Evolutionary conservation across 2,113 vertebrate species (phyloP), one percentile per base, ranked within the genome.

Genomic region (Phoxinus phoxinus): DNA sequence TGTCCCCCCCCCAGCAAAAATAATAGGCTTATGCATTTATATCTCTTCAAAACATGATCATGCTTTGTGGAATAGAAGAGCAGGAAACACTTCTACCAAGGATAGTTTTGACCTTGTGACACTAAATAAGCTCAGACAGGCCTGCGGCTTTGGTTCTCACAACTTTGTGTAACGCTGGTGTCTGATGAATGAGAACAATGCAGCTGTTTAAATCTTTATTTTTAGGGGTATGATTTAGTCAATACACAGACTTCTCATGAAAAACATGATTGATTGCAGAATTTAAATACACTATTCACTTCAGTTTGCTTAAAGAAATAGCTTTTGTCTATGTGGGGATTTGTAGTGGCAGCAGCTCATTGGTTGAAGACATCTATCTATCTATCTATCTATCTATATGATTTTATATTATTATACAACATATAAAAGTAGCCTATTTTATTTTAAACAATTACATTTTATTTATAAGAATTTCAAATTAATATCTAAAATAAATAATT

Each of bases 71-170:
- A 69, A 69, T 35, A 35, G 65, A 69, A 71, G 21, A 73, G 23
- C 23, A 46, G 37, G 12, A 46, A 46, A 71, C 32, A 35, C 65
- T 37, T 21, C 2, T 30, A 32, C 12, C 15, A 4, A 37, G n/a
- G n/a, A 27, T 74, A 48, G 10, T 74, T 74, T 46, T 17, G 6
- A 9, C n/a, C 6, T 74, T 74, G 3, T 53, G 3, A 32, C 6
- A 19, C 1, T n/a, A n/a, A n/a, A n/a, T 48, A 30, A 25, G 27
- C 10, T 59, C 10, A 58, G n/a, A 12, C 9, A 67, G 21, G 35
- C 79, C 44, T 46, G 37, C 41, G 67, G 79, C 61, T 67, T 65
- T 44, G 25, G 25, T 81, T 81, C 61, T 81, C 61, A 67, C 10
- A 65, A 48, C 2, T 8, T 81, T 81, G 23, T 67, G 32, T 53